These are phyloP conservation scores for Heterohyrax brucei DNA, from an alignment of 2,797 vertebrate genomes.

Conservation along the genomic window DNA sequence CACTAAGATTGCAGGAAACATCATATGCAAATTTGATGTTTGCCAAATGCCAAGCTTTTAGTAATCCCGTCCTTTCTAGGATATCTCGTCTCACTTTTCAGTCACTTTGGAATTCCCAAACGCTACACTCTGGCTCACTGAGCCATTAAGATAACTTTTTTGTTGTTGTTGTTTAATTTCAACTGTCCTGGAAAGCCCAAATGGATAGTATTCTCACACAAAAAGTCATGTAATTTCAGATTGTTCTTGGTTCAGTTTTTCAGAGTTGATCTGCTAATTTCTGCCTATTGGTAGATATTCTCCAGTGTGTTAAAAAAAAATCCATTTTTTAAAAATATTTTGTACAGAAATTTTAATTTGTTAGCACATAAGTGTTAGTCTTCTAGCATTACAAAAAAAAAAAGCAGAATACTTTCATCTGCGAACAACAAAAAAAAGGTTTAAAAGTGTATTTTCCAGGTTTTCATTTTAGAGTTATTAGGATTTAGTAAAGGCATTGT, in stretches of 20 bases:
- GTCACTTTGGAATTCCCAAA: background rate
- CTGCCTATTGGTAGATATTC: background rate
- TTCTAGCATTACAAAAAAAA: background rate
- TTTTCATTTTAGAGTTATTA: background rate
- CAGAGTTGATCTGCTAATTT: background rate
- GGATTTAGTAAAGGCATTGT: background rate
- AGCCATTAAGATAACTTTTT: background rate
- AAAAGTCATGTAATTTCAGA: background rate
- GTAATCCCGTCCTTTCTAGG: background rate
- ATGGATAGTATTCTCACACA: background rate
- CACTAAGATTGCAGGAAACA: background rate
- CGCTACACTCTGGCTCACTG: background rate
- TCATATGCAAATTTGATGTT: background rate
- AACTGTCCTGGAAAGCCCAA: background rate
- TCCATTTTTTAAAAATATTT: background rate
- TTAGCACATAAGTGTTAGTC: background rate
- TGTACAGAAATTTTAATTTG: background rate
- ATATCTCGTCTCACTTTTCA: conserved; percentile 2
- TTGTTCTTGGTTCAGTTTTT: background rate
- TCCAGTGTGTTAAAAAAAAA: background rate
- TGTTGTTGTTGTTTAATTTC: background rate
- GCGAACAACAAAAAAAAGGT: too few species aligned
- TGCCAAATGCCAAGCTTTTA: too few species aligned
- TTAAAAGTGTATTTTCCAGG: background rate
- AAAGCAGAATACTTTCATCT: background rate